A percentile compares a stretch with the other conserved stretches of the same genome.
These are phyloP conservation scores for Pelvicachromis taeniatus DNA, from an alignment of 2,113 vertebrate species.

Conservation along the genomic window DNA sequence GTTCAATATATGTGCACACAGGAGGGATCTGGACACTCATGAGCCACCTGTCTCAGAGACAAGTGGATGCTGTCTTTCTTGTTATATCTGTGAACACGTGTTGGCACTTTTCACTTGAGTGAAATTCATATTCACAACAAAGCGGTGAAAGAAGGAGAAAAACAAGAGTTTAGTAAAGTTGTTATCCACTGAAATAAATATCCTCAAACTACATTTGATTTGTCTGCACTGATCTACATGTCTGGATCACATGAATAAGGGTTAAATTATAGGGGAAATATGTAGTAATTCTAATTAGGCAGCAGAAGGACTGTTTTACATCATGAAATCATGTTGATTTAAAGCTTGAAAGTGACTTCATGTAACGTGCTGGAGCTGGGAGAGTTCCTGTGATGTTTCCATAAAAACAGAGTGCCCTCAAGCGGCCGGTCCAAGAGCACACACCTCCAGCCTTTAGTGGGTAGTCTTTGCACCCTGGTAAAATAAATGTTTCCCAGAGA, in stretches of 20 bases:
- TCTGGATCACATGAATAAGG: background rate
- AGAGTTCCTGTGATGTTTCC: background rate
- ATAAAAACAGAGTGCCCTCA: constrained; percentile 43
- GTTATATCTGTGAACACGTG: background rate
- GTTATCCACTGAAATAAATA: background rate
- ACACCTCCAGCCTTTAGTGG: background rate
- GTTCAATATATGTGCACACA: background rate
- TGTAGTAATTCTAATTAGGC: background rate
- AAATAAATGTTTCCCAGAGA: background rate
- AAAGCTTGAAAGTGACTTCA: background rate
- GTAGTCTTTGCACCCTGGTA: background rate
- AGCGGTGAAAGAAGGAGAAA: background rate
- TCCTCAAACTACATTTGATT: background rate
- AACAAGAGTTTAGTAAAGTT: background rate
- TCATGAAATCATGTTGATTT: background rate
- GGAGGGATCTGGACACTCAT: background rate
- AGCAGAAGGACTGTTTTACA: background rate
- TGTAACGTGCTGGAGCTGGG: background rate
- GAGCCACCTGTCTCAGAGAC: background rate
- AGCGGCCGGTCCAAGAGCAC: background rate
- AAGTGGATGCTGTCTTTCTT: background rate
- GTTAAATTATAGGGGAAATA: rapidly evolving
- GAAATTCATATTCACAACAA: background rate
- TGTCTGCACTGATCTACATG: background rate
- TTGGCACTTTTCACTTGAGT: background rate